Base-by-base conservation (phyloP, 2,113 vertebrate genomes). In the Charina bottae region DNA sequence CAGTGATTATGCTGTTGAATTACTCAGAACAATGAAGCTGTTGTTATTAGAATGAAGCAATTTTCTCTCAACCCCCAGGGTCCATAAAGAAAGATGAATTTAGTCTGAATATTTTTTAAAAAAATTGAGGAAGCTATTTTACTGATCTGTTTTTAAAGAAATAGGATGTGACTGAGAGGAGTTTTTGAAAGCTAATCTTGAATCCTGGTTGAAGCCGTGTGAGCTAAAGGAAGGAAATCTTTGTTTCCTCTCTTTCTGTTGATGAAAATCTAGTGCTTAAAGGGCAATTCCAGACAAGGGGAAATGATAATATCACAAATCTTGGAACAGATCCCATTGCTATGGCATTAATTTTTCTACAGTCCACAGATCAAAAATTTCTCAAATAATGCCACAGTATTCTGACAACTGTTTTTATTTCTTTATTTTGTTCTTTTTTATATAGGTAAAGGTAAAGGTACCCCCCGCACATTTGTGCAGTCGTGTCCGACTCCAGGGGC, bases 161-260 rank as follows among this genome's bases (percentile, higher is more conserved):
- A 72, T 28, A 23, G 21, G 78, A 93, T 72, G 88, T n/a, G 49
- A 85, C 92, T 0, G 0, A 64, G 93, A 93, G 90, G 64, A 94
- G 89, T 95, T 95, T 93, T 26, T 93, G 89, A 95, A 94, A 96
- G 92, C 87, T 84, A 89, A 90, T 94, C 94, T 96, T 94, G 93
- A 93, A 94, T 96, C 94, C 93, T 85, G 93, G 90, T 90, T 95
- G 93, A 92, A 95, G 96, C 94, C 93, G 90, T 83, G 94, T 93
- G 95, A 91, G 64, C 90, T 62, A 12, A 0, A 92, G 93, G 96
- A 96, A 96, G 96, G 96, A 97, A 97, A 93, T 83, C 94, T 96
- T 96, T 95, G 93, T 93, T 97, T 97, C 96, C 96, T 96, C 96
- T 96, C 94, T 96, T 93, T 85, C 72, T 95, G 94, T 92, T 96